Conservation (phyloP, 1,140 invertebrate genomes). For the Euschistus heros region DNA sequence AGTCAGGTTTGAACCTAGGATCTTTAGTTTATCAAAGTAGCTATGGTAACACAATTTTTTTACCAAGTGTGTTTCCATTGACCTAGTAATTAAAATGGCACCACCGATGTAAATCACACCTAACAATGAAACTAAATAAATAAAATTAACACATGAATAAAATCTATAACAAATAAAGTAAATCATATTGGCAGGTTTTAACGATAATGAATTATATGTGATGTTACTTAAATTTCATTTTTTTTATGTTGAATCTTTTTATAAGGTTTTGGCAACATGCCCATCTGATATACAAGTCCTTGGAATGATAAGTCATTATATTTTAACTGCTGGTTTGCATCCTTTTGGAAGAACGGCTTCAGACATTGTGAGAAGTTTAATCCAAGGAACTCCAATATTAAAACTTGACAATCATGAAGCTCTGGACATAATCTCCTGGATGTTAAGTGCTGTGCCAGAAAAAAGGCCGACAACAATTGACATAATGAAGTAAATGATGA, state of each 20-base stretch:
- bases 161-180: too few relatives aligned
- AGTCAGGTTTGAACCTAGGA: too few relatives aligned
- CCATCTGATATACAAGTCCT: slow-evolving; percentile 35
- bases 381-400: slow-evolving; percentile 27
- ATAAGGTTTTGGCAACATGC: neutral
- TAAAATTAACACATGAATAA: too few relatives aligned
- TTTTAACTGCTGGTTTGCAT: slow-evolving; percentile 34
- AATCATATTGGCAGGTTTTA: too few relatives aligned
- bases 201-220: too few relatives aligned
- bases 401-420: slow-evolving; percentile 28
- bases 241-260: neutral
- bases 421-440: slow-evolving; percentile 34
- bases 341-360: slow-evolving; percentile 33
- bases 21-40: too few relatives aligned
- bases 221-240: too few relatives aligned
- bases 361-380: slow-evolving; percentile 34
- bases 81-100: too few relatives aligned
- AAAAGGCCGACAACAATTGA: slow-evolving; percentile 33
- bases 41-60: too few relatives aligned
- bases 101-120: too few relatives aligned
- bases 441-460: slow-evolving; percentile 32
- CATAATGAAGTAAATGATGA: slow-evolving; percentile 32
- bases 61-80: too few relatives aligned
- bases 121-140: too few relatives aligned
- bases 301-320: slow-evolving; percentile 36